Conservation (phyloP, 2,797 vertebrate genomes). For the Novumbra hubbsi region DNA sequence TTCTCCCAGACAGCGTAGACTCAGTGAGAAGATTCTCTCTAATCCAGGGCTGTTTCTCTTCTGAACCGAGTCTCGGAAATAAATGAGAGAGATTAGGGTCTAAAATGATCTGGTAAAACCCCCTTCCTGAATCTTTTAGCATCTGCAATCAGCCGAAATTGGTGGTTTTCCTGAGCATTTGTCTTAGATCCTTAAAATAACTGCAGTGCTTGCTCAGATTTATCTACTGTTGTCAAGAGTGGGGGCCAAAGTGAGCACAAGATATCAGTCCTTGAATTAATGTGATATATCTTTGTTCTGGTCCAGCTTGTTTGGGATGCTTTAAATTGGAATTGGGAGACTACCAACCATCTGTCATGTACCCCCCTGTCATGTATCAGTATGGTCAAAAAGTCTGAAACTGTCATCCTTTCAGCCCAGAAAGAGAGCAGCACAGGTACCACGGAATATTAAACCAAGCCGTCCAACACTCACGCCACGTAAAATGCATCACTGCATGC, state of each 20-base stretch:
- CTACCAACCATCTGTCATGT: not conserved
- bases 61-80: not conserved
- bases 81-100: slow-evolving; percentile 31
- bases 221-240: slow-evolving; percentile 38
- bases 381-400: not conserved
- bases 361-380: slow-evolving; percentile 6
- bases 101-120: slow-evolving; percentile 24
- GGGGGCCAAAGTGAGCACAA: not conserved
- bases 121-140: slow-evolving; percentile 36
- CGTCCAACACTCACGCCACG: slow-evolving; percentile 43
- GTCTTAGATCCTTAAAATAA: slow-evolving; percentile 51
- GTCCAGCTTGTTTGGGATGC: slow-evolving; percentile 24
- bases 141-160: slow-evolving; percentile 49
- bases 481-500: slow-evolving; percentile 58
- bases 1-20: not conserved
- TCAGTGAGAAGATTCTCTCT: slow-evolving; percentile 27
- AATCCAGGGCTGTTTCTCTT: slow-evolving; percentile 17
- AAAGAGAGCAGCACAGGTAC: slow-evolving; percentile 31
- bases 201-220: slow-evolving; percentile 31
- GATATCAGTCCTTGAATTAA: slow-evolving; percentile 33
- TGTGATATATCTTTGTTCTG: slow-evolving; percentile 19
- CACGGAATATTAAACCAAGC: slow-evolving; percentile 42
- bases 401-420: not conserved
- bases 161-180: slow-evolving; percentile 43
- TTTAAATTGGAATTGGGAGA: slow-evolving; percentile 23